Percentiles rank a stretch among this genome's conserved stretches.
phyloP scores from a whole-genome alignment of 2,888 invertebrate species.

The Agrochola macilenta region DNA sequence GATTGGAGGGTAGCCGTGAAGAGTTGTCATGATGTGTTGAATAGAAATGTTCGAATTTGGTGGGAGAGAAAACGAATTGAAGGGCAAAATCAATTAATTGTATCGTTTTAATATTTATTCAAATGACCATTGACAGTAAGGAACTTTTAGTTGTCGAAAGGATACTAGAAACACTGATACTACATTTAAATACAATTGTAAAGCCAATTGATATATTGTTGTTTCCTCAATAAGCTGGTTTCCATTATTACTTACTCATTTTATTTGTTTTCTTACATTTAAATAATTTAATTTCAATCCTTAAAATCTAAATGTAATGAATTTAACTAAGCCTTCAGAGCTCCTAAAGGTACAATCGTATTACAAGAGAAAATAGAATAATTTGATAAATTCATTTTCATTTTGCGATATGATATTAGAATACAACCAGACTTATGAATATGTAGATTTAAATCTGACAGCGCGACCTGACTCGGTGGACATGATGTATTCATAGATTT shows the following conservation, averaged over 20 bases:
- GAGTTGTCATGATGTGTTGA: background rate
- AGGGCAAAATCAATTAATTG: background rate
- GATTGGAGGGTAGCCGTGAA: slow-evolving; percentile 7
- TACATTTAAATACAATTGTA: background rate
- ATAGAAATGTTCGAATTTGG: slow-evolving; percentile 17
- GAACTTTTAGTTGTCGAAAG: background rate
- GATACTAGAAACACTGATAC: background rate
- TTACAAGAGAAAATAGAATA: slow-evolving; percentile 29
- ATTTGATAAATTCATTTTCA: slow-evolving; percentile 34
- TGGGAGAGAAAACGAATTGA: too few relatives aligned
- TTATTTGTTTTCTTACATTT: background rate
- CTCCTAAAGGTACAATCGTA: background rate
- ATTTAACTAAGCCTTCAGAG: slow-evolving; percentile 3
- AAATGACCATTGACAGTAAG: background rate
- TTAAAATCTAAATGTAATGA: background rate
- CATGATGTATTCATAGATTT: slow-evolving; percentile 27
- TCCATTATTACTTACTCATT: slow-evolving; percentile 1
- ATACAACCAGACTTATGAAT: slow-evolving; percentile 49
- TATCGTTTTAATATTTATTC: background rate
- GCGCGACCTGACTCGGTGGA: background rate
- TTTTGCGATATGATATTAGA: slow-evolving; percentile 14
- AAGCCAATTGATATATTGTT: background rate
- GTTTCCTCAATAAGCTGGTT: background rate
- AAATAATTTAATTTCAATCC: slow-evolving; percentile 1
- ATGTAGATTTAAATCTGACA: slow-evolving; percentile 36